phyloP scores from a whole-genome alignment of 2,888 invertebrate species.

The Priocnemis perturbator region DNA sequence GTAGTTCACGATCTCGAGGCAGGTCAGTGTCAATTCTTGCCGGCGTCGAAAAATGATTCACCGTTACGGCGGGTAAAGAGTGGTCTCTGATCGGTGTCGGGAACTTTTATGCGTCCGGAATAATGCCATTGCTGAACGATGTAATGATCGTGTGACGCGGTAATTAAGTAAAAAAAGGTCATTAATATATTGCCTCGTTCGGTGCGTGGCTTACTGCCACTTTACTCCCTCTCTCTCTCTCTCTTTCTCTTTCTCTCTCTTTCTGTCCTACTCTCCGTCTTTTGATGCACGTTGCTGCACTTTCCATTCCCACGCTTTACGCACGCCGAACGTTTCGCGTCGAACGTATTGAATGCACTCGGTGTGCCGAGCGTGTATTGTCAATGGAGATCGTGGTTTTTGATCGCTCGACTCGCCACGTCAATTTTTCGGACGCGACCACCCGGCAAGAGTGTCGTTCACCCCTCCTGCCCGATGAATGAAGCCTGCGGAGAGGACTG shows the following conservation, averaged over 20 bases:
- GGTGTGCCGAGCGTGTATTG: too few relatives aligned
- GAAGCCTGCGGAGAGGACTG: too few relatives aligned
- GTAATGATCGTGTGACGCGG: conserved; percentile 35
- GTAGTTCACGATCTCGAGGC: too few relatives aligned
- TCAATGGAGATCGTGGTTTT: too few relatives aligned
- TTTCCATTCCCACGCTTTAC: conserved; percentile 9
- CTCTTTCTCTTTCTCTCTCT: neutral
- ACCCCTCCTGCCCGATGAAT: too few relatives aligned
- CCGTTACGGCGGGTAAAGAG: neutral
- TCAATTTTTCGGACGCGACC: too few relatives aligned
- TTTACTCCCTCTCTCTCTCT: conserved; percentile 12
- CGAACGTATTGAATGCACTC: too few relatives aligned
- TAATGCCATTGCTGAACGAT: conserved; percentile 36
- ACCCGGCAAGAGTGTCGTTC: too few relatives aligned
- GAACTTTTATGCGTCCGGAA: neutral
- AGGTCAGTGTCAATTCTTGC: too few relatives aligned
- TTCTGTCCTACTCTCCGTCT: neutral
- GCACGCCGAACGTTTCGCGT: too few relatives aligned
- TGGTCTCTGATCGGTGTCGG: neutral
- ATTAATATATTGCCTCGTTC: conserved; percentile 33
- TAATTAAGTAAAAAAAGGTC: conserved; percentile 40
- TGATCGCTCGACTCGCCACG: too few relatives aligned
- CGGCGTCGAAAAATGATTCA: too few relatives aligned
- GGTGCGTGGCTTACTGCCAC: conserved; percentile 17
- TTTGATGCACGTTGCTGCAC: neutral